Evolutionary conservation across 2,113 vertebrate genomes (phyloP).

Genomic region (Oplegnathus fasciatus): DNA sequence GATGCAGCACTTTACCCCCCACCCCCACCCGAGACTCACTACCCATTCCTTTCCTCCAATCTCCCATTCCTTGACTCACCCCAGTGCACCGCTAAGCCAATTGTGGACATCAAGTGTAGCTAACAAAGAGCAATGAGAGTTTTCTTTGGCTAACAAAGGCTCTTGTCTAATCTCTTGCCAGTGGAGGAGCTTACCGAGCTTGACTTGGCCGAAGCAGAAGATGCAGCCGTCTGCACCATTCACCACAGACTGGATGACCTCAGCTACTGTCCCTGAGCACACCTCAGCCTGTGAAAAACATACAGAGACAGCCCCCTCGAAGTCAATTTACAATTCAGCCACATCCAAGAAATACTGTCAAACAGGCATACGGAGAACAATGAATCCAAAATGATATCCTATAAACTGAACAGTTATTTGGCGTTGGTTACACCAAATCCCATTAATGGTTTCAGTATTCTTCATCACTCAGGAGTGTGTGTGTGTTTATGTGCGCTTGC

Average conservation of each 20-base stretch:
- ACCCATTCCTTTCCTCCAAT: slow-evolving; percentile 61
- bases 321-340: slow-evolving; percentile 43
- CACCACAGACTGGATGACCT: slow-evolving; percentile 98
- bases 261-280: slow-evolving; percentile 97
- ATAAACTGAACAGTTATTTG: slow-evolving; percentile 42
- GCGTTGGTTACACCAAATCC: slow-evolving; percentile 32
- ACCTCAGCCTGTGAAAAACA: slow-evolving; percentile 91
- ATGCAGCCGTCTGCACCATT: slow-evolving; percentile 98
- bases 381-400: slow-evolving; percentile 35
- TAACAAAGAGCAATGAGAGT: slow-evolving; percentile 76
- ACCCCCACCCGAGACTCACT: slow-evolving; percentile 27
- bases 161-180: slow-evolving; percentile 67
- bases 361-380: slow-evolving; percentile 16
- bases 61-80: slow-evolving; percentile 67
- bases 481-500: slow-evolving; percentile 23
- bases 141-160: slow-evolving; percentile 70
- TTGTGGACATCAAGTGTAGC: slow-evolving; percentile 71
- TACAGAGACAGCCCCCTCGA: slow-evolving; percentile 31
- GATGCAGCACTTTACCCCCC: slow-evolving; percentile 56
- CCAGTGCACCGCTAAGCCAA: slow-evolving; percentile 75
- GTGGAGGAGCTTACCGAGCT: slow-evolving; percentile 82
- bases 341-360: slow-evolving; percentile 9
- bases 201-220: slow-evolving; percentile 96
- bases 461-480: slow-evolving; percentile 38
- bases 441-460: slow-evolving; percentile 45